Conservation (phyloP, 2,113 vertebrate species). For the Pluvianellus socialis region DNA sequence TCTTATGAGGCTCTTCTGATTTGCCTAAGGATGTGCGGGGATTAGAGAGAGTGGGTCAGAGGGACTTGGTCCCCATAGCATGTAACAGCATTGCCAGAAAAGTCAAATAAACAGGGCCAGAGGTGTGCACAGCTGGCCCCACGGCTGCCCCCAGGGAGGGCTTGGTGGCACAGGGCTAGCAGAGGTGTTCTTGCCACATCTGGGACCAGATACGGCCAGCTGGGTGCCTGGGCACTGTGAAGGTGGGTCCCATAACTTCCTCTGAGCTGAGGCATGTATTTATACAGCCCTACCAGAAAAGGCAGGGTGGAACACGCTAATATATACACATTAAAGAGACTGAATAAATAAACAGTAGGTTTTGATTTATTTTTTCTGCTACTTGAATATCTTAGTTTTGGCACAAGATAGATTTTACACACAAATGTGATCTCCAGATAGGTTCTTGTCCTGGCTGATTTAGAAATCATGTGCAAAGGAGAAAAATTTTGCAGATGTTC, state of each 20-base stretch:
- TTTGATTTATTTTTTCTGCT: conserved; percentile 58
- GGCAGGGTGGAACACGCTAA: neutral
- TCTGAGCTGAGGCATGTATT: neutral
- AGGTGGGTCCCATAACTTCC: neutral
- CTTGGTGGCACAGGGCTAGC: neutral
- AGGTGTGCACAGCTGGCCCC: neutral
- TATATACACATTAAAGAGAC: conserved; percentile 16
- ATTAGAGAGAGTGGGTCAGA: neutral
- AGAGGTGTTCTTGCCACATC: neutral
- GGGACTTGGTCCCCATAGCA: neutral
- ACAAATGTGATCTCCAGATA: neutral
- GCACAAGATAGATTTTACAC: neutral
- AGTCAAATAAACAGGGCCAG: neutral
- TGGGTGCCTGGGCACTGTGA: neutral
- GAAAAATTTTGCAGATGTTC: neutral
- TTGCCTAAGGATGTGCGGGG: neutral
- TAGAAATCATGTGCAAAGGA: neutral
- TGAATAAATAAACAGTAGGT: conserved; percentile 39
- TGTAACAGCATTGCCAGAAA: neutral
- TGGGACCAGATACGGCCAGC: neutral
- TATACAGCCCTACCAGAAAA: conserved; percentile 22
- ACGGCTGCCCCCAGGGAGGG: neutral
- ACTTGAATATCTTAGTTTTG: conserved; percentile 52
- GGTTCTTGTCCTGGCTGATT: neutral
- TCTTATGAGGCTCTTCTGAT: neutral